A percentile compares a stretch with the other conserved stretches of the same genome.
Evolutionary conservation across 2,888 invertebrate species (phyloP).

Genomic region (Sesamia inferens): DNA sequence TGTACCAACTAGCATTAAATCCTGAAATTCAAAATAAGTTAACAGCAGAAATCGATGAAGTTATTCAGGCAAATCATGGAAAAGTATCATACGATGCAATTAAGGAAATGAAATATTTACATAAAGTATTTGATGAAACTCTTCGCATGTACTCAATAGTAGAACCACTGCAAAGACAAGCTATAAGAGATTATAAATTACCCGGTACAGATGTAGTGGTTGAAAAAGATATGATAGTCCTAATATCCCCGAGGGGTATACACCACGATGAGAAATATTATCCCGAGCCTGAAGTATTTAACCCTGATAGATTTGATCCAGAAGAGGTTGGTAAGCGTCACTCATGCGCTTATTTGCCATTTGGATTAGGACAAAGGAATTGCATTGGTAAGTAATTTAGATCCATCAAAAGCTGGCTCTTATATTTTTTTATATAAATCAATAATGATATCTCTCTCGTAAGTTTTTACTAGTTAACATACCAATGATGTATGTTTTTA

Average conservation of each 20-base stretch:
- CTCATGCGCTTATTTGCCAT: slow-evolving; percentile 79
- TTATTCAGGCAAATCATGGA: slow-evolving; percentile 70
- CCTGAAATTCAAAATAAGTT: slow-evolving; percentile 79
- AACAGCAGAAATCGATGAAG: slow-evolving; percentile 71
- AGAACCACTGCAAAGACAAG: slow-evolving; percentile 76
- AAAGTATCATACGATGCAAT: slow-evolving; percentile 78
- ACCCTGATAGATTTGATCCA: slow-evolving; percentile 83
- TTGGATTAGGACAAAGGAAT: slow-evolving; percentile 82
- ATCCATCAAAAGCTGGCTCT: neutral
- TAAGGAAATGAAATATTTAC: slow-evolving; percentile 79
- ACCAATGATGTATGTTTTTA: neutral
- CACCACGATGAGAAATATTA: slow-evolving; percentile 82
- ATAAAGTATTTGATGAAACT: slow-evolving; percentile 78
- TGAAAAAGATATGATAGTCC: slow-evolving; percentile 73
- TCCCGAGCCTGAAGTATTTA: slow-evolving; percentile 81
- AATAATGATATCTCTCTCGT: neutral
- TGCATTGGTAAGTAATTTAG: slow-evolving; percentile 78
- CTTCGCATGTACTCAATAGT: slow-evolving; percentile 84
- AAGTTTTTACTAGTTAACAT: neutral
- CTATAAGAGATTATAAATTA: slow-evolving; percentile 73
- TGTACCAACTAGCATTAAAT: slow-evolving; percentile 63
- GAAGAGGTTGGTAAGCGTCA: slow-evolving; percentile 72
- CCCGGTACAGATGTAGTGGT: slow-evolving; percentile 76
- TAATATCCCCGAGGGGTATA: slow-evolving; percentile 76
- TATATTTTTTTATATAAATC: neutral